phyloP scores from a whole-genome alignment of 1,140 invertebrate genomes.

The Schlechtendalia chinensis region DNA sequence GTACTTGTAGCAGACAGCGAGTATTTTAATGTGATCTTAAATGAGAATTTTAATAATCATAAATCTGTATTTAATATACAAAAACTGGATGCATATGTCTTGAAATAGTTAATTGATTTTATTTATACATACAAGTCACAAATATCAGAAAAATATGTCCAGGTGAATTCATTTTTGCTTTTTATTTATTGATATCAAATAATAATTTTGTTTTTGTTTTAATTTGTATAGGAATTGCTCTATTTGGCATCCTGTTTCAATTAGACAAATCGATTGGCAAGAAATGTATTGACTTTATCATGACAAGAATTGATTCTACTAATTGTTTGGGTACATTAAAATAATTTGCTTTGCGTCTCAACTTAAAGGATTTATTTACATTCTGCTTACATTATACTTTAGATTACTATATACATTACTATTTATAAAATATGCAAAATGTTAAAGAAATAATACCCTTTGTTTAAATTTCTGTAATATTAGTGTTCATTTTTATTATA shows the following conservation, averaged over 20 bases:
- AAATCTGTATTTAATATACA: not conserved
- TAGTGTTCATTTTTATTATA: too few species aligned
- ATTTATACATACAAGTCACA: not conserved
- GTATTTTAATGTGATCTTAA: conserved; percentile 9
- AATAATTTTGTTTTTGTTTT: not conserved
- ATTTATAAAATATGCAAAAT: too few species aligned
- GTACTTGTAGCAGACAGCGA: not conserved
- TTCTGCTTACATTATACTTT: not conserved
- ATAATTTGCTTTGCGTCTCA: not conserved
- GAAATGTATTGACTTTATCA: not conserved
- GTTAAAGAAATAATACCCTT: too few species aligned
- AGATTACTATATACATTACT: not conserved
- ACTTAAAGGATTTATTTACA: not conserved
- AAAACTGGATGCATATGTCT: not conserved
- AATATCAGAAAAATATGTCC: not conserved
- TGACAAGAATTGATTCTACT: not conserved
- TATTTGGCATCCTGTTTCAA: not conserved
- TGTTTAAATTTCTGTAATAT: too few species aligned
- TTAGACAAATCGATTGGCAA: not conserved
- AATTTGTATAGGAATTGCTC: not conserved
- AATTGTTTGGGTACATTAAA: not conserved
- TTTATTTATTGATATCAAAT: not conserved
- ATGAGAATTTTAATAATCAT: not conserved
- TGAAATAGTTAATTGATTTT: not conserved
- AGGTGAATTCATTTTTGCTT: not conserved